Percentiles rank a stretch among this genome's conserved stretches.
Conservation (phyloP, 1,140 invertebrate genomes). For the Hesperophylax magnus region DNA sequence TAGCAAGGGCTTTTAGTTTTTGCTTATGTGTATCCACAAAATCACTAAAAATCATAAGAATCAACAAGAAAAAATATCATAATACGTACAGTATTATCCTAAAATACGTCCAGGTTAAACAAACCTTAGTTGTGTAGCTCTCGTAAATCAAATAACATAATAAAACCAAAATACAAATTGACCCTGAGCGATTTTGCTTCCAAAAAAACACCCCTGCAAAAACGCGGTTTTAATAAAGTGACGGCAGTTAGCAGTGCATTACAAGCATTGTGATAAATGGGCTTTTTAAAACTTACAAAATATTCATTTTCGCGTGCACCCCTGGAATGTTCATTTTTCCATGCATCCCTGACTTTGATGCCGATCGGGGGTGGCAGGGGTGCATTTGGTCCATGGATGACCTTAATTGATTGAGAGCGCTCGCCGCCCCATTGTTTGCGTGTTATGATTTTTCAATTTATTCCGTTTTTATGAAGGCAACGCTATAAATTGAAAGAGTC, state of each 20-base stretch:
- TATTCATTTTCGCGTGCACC: no score
- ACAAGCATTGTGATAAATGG: constrained; percentile 42
- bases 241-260: constrained; percentile 29
- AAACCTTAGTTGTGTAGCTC: no score
- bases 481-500: background rate
- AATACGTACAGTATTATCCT: no score
- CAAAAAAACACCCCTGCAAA: background rate
- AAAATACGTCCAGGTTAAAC: no score
- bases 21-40: no score
- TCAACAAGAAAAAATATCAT: no score
- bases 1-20: no score
- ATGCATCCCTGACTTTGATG: constrained; percentile 29
- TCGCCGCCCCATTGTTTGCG: constrained; percentile 1
- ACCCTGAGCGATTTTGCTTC: no score
- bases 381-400: constrained; percentile 32
- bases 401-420: constrained; percentile 36
- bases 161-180: no score
- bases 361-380: constrained; percentile 33
- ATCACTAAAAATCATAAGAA: no score
- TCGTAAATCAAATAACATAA: no score
- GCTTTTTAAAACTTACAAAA: constrained; percentile 36
- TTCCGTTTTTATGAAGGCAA: constrained; percentile 7
- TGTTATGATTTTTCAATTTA: constrained; percentile 23
- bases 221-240: constrained; percentile 11
- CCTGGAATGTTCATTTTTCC: constrained; percentile 17